These are phyloP conservation scores for Porites lutea DNA, from an alignment of 64 coral and sea anemone genomes.

Conservation along the genomic window DNA sequence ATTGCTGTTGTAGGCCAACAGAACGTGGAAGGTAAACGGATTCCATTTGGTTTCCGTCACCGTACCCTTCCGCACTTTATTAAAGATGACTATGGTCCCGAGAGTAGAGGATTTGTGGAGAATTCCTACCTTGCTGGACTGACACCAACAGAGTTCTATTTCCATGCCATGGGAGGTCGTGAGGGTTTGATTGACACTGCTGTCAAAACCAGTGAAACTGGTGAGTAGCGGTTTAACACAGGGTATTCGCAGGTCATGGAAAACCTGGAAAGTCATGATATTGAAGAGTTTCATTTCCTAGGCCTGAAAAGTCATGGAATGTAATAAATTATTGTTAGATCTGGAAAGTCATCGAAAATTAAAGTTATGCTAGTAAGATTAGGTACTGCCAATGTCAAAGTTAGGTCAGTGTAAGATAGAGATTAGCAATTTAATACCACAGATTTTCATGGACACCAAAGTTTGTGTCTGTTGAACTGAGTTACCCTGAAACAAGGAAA, in stretches of 20 bases:
- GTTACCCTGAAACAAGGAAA: no score
- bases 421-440: no score
- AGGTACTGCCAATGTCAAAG: no score
- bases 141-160: constrained; percentile 98
- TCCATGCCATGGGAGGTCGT: constrained; percentile 99
- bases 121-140: constrained; percentile 99
- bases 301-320: no score
- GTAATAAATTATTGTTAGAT: no score
- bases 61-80: constrained; percentile 98
- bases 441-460: no score
- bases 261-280: no score
- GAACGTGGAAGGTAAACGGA: constrained; percentile 99
- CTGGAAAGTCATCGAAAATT: no score
- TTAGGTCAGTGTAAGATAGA: no score
- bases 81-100: constrained; percentile 99
- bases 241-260: neutral
- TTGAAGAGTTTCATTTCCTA: neutral
- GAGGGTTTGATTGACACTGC: constrained; percentile 99
- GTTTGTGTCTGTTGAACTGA: no score
- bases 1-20: constrained; percentile 99
- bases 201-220: constrained; percentile 99
- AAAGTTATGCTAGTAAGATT: no score
- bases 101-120: constrained; percentile 99
- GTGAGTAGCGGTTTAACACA: constrained; percentile 52
- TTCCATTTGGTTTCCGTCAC: constrained; percentile 99